Evolutionary conservation across 1,140 invertebrate genomes (phyloP).

Genomic region (Dinothrombium tinctorium): DNA sequence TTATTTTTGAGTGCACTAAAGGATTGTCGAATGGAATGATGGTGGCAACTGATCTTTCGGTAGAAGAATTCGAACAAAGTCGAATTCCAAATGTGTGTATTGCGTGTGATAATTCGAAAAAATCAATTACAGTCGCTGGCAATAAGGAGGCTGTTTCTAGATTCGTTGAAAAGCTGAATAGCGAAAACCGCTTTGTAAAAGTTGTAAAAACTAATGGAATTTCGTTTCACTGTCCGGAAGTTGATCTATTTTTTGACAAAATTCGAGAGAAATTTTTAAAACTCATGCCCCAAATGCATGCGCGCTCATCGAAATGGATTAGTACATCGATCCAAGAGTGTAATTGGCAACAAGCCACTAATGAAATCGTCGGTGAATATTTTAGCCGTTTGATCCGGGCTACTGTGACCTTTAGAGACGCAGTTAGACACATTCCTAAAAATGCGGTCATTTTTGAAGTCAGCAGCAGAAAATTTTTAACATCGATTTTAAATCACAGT

Average conservation of each 20-base stretch:
- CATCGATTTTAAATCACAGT: conserved; percentile 56
- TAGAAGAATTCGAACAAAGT: conserved; percentile 48
- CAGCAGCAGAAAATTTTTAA: conserved; percentile 61
- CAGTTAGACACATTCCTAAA: conserved; percentile 49
- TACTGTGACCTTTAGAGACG: conserved; percentile 46
- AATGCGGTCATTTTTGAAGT: conserved; percentile 32
- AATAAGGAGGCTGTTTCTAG: conserved; percentile 38
- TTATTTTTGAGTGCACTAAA: conserved; percentile 13
- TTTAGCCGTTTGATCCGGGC: conserved; percentile 82
- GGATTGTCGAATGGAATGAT: conserved; percentile 25
- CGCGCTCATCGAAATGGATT: conserved; percentile 54
- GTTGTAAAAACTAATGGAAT: conserved; percentile 62
- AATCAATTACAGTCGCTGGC: conserved; percentile 81
- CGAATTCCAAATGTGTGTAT: conserved; percentile 50
- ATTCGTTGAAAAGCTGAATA: conserved; percentile 44
- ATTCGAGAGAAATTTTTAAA: conserved; percentile 32
- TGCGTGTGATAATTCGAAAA: conserved; percentile 75
- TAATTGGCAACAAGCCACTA: conserved; percentile 32
- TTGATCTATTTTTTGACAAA: conserved; percentile 53
- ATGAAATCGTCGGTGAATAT: conserved; percentile 50
- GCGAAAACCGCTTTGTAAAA: conserved; percentile 60
- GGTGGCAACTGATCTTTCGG: conserved; percentile 55
- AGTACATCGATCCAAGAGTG: conserved; percentile 53
- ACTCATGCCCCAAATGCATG: conserved; percentile 42
- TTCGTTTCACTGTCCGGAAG: conserved; percentile 86